Conservation (phyloP, 2,888 invertebrate species). For the Phymatocera aterrima region DNA sequence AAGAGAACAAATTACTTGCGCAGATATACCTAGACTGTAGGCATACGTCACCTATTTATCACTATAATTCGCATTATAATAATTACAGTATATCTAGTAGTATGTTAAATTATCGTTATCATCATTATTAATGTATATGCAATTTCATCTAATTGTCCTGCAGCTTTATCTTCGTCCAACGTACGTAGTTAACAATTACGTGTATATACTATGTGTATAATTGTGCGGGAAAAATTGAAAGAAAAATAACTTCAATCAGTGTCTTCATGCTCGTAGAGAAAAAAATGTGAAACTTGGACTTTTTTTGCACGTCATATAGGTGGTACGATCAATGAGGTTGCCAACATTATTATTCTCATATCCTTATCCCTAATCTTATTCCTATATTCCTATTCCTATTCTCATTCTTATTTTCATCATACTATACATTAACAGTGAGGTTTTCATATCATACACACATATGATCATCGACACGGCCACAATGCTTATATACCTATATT, state of each 20-base stretch:
- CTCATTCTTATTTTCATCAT: neutral
- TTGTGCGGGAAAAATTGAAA: too few relatives aligned
- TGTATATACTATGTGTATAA: too few relatives aligned
- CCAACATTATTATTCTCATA: neutral
- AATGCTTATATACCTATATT: constrained; percentile 11
- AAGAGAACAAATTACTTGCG: constrained; percentile 15
- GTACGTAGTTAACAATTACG: too few relatives aligned
- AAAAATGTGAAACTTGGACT: constrained; percentile 14
- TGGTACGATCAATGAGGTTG: neutral
- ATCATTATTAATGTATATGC: too few relatives aligned
- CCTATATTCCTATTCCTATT: neutral
- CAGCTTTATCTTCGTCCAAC: too few relatives aligned
- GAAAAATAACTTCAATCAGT: too few relatives aligned
- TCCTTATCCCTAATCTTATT: neutral
- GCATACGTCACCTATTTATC: too few relatives aligned
- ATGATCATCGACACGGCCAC: constrained; percentile 17
- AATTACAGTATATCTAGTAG: neutral
- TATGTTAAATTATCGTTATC: neutral
- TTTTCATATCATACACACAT: constrained; percentile 34
- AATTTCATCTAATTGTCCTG: constrained; percentile 14
- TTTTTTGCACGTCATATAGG: constrained; percentile 9
- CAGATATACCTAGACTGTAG: too few relatives aligned
- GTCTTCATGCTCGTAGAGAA: neutral
- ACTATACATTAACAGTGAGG: constrained; percentile 33
- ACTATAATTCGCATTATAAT: constrained; percentile 16